Percentiles rank a stretch among this genome's conserved stretches.
Evolutionary conservation across 92 coral and sea anemone genomes (phyloP).

Genomic region (Zoanthus gigantus): DNA sequence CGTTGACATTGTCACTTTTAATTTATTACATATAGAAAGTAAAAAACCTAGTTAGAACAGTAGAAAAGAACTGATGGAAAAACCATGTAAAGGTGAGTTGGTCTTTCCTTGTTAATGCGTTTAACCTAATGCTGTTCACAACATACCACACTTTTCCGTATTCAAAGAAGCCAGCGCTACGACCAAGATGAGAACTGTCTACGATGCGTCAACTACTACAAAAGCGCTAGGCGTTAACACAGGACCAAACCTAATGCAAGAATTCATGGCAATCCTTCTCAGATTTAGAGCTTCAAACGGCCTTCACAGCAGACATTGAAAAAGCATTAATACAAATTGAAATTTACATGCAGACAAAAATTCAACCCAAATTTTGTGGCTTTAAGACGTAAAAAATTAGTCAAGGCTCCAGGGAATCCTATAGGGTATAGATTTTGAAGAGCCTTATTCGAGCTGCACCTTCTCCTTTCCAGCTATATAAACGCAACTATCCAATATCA

Average conservation of each 20-base stretch:
- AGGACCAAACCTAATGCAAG: slow-evolving; percentile 51
- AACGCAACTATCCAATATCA: slow-evolving; percentile 49
- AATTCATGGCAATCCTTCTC: slow-evolving; percentile 20
- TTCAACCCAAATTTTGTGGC: slow-evolving; percentile 43
- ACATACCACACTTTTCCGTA: slow-evolving; percentile 50
- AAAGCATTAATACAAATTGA: slow-evolving; percentile 38
- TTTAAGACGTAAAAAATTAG: slow-evolving; percentile 34
- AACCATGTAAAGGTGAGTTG: no score
- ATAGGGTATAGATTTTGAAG: slow-evolving; percentile 20
- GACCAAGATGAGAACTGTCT: not conserved
- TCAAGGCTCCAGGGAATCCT: slow-evolving; percentile 15
- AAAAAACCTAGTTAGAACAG: no score
- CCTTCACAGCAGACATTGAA: slow-evolving; percentile 48
- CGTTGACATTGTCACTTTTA: no score
- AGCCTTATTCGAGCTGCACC: slow-evolving; percentile 15
- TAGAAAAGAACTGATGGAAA: no score
- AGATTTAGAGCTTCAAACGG: slow-evolving; percentile 43
- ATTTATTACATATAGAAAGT: no score
- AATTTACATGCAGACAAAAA: slow-evolving; percentile 40
- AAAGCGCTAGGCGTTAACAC: slow-evolving; percentile 39
- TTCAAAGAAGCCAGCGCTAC: slow-evolving; percentile 30
- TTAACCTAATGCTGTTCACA: not conserved
- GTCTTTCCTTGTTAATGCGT: no score
- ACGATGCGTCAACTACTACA: slow-evolving; percentile 47
- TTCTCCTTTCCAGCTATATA: slow-evolving; percentile 19